These are phyloP conservation scores for Mechanitis messenoides DNA, from an alignment of 2,888 invertebrate genomes.

Conservation along the genomic window DNA sequence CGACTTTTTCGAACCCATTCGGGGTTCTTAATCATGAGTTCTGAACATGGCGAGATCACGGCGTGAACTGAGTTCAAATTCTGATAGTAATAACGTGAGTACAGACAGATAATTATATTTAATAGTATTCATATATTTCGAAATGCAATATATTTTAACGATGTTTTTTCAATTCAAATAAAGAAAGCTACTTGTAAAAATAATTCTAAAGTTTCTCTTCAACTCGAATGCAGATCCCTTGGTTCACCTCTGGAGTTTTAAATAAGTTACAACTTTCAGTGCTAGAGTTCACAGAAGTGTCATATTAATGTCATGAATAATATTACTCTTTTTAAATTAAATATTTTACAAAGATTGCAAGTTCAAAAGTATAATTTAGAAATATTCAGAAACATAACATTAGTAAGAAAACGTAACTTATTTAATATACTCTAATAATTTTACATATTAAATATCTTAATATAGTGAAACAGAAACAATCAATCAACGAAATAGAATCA, in stretches of 20 bases:
- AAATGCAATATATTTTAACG: neutral
- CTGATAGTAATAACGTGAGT: no score
- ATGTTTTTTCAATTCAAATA: neutral
- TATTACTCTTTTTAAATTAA: neutral
- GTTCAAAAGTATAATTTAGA: no score
- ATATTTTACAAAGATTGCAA: neutral
- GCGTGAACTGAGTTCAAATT: no score
- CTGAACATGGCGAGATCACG: no score
- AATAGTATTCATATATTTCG: no score
- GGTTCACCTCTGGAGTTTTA: constrained; percentile 2
- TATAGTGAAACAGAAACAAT: constrained; percentile 26
- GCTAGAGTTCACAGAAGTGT: constrained; percentile 1
- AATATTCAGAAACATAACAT: no score
- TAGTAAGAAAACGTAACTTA: neutral
- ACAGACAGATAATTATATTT: no score
- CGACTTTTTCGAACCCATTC: no score
- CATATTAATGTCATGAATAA: constrained; percentile 5
- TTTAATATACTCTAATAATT: neutral
- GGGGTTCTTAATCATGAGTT: no score
- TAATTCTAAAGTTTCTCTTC: constrained; percentile 4
- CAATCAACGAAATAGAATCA: constrained; percentile 49
- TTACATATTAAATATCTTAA: neutral
- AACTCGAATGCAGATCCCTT: neutral
- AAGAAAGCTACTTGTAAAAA: neutral
- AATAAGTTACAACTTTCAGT: constrained; percentile 3